Evolutionary conservation across 2,797 vertebrate genomes (phyloP).

Genomic region (Malacoctenus gilli): DNA sequence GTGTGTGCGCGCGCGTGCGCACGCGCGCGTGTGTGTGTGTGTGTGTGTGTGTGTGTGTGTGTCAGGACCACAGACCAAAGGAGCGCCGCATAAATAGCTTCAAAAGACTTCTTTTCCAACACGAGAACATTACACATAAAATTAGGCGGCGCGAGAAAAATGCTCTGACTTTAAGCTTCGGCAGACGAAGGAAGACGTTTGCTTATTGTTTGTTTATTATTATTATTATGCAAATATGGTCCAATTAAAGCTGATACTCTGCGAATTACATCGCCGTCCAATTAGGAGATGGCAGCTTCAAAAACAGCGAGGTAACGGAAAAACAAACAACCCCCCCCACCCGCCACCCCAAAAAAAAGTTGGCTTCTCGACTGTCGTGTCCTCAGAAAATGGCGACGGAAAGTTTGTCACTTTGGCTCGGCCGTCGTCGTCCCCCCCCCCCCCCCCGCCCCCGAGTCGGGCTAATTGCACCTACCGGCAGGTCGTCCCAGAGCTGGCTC

Average conservation of each 20-base stretch:
- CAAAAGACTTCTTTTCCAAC: constrained; percentile 34
- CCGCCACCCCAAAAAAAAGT: background rate
- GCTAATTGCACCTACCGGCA: constrained; percentile 87
- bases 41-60: no score
- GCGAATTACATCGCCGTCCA: constrained; percentile 45
- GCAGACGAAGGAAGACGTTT: constrained; percentile 18
- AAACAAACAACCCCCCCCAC: no score
- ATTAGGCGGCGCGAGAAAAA: constrained; percentile 38
- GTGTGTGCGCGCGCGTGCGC: no score
- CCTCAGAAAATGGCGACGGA: no score
- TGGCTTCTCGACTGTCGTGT: constrained; percentile 14
- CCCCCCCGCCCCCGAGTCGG: no score
- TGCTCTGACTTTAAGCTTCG: constrained; percentile 34
- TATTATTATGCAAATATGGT: constrained; percentile 59
- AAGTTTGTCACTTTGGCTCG: no score
- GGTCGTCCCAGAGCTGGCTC: constrained; percentile 96
- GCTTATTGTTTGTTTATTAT: constrained; percentile 33
- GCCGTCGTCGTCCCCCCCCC: no score
- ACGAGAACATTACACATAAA: constrained; percentile 36
- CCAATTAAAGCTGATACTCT: constrained; percentile 67
- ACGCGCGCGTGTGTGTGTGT: no score
- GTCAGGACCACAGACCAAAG: constrained; percentile 43
- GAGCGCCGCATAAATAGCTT: constrained; percentile 47
- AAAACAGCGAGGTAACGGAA: constrained; percentile 32
- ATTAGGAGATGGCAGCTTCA: constrained; percentile 52